These are phyloP conservation scores for Trissolcus basalis DNA, from an alignment of 1,140 invertebrate species.

Conservation along the genomic window DNA sequence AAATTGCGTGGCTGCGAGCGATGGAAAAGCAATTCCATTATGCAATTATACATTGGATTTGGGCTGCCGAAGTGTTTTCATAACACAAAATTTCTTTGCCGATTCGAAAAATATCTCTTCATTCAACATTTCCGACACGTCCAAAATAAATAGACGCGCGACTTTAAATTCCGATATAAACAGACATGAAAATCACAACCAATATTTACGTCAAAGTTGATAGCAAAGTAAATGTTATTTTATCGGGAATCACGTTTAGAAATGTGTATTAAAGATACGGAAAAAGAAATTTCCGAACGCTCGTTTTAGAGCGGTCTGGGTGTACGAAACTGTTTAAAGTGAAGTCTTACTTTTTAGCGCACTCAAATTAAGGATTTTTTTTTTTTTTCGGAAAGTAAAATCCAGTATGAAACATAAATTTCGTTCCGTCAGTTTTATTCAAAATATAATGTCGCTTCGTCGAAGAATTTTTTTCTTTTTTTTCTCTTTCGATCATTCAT, in stretches of 20 bases:
- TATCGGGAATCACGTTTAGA: constrained; percentile 29
- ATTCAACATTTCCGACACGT: not conserved
- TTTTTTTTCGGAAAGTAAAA: too few relatives aligned
- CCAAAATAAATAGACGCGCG: not conserved
- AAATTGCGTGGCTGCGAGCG: too few relatives aligned
- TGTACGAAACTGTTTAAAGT: constrained; percentile 3
- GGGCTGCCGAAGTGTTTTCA: too few relatives aligned
- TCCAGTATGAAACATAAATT: too few relatives aligned
- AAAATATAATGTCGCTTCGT: too few relatives aligned
- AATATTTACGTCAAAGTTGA: constrained; percentile 37
- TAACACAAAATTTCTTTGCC: too few relatives aligned
- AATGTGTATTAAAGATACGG: constrained; percentile 23
- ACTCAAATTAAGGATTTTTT: too few relatives aligned
- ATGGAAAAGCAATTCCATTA: too few relatives aligned
- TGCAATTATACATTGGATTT: too few relatives aligned
- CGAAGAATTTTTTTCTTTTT: too few relatives aligned
- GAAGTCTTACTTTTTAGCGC: constrained; percentile 1
- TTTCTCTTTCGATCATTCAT: not conserved
- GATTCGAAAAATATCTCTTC: too few relatives aligned
- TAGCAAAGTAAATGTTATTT: constrained; percentile 33
- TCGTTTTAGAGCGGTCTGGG: constrained; percentile 4
- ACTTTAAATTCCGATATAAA: constrained; percentile 31
- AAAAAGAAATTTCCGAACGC: constrained; percentile 21
- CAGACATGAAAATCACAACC: constrained; percentile 23
- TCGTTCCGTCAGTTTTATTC: too few relatives aligned